Conservation (phyloP, 2,113 vertebrate species). For the Pyrgilauda ruficollis region DNA sequence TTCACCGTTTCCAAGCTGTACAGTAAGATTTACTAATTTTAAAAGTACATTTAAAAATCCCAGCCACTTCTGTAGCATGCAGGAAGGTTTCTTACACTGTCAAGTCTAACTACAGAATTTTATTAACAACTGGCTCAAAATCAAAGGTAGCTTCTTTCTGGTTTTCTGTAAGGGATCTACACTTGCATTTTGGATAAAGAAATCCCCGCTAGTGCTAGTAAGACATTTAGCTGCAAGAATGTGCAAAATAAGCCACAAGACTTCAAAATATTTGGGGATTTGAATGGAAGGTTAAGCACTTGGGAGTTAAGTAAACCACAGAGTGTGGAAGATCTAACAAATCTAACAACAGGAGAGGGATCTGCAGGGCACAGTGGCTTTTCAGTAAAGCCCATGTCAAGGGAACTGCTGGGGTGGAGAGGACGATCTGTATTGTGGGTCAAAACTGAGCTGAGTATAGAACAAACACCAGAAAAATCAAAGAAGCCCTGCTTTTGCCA, state of each 20-base stretch:
- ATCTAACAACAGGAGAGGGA: background rate
- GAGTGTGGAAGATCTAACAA: background rate
- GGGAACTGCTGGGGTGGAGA: background rate
- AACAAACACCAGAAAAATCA: background rate
- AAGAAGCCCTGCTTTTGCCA: background rate
- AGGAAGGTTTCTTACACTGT: background rate
- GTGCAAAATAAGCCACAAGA: background rate
- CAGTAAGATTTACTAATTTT: background rate
- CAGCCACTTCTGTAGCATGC: background rate
- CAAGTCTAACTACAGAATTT: background rate
- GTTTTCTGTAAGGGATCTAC: background rate
- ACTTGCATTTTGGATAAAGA: background rate
- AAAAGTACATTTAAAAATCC: background rate
- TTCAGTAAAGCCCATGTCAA: background rate
- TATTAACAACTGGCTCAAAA: background rate
- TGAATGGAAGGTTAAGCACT: background rate
- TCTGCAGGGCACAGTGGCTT: background rate
- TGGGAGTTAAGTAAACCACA: background rate
- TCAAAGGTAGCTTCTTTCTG: background rate
- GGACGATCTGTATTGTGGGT: background rate
- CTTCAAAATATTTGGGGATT: background rate
- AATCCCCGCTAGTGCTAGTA: background rate
- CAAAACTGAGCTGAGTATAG: background rate
- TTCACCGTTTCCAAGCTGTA: background rate
- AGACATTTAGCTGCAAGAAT: background rate